Percentiles rank a stretch among this genome's conserved stretches.
These are phyloP conservation scores for Invenusta paracnida DNA, from an alignment of 2,888 invertebrate genomes.

Conservation along the genomic window DNA sequence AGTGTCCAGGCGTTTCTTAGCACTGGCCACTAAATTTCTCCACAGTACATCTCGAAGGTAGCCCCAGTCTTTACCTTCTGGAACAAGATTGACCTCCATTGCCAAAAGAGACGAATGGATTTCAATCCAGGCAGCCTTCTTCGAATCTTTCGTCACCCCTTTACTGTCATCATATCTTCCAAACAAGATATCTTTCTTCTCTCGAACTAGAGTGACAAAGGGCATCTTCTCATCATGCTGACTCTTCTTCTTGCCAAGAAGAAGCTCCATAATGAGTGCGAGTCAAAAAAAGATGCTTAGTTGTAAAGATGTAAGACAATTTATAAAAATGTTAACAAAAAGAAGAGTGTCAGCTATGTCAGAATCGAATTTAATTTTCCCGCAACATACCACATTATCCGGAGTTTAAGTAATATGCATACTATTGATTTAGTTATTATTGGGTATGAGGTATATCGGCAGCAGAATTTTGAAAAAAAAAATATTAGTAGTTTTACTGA, in stretches of 20 bases:
- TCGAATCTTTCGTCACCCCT: background rate
- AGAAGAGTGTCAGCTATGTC: too few species aligned
- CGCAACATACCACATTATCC: too few species aligned
- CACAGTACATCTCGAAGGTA: constrained; percentile 2
- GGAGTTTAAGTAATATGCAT: too few species aligned
- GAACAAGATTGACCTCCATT: background rate
- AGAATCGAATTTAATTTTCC: too few species aligned
- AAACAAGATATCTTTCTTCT: background rate
- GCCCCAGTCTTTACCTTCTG: background rate
- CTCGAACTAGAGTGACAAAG: background rate
- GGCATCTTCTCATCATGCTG: background rate
- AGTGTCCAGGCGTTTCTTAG: background rate
- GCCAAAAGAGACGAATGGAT: background rate
- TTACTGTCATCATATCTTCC: constrained; percentile 9
- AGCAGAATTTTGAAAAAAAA: too few species aligned
- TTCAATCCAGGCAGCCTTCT: background rate
- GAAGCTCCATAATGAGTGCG: background rate
- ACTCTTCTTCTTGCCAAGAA: background rate
- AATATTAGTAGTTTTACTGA: too few species aligned
- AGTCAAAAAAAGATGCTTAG: too few species aligned
- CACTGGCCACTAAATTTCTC: background rate
- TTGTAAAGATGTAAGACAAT: too few species aligned
- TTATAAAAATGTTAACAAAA: too few species aligned
- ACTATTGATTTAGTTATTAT: too few species aligned
- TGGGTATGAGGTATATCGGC: too few species aligned